Conservation (phyloP, 2,797 vertebrate genomes). For the Euthynnus affinis region DNA sequence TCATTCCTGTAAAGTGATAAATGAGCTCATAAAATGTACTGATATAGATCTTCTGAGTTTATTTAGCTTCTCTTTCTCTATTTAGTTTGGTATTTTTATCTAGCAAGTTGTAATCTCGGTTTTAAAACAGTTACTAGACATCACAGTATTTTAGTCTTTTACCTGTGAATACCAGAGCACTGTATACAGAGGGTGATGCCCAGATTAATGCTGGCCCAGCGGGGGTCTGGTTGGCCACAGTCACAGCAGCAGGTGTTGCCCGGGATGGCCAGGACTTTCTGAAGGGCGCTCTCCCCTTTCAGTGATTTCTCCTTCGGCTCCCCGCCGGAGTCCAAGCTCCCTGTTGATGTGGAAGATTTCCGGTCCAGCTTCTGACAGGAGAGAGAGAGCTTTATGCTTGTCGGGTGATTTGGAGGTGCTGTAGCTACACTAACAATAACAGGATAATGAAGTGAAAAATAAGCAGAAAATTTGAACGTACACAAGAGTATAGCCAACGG, state of each 20-base stretch:
- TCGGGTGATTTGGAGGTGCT: neutral
- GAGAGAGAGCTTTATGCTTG: neutral
- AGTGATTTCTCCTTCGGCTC: slow-evolving; percentile 92
- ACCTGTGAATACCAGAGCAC: slow-evolving; percentile 92
- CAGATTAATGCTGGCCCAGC: slow-evolving; percentile 99
- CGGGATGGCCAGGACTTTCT: slow-evolving; percentile 92
- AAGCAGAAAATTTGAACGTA: neutral
- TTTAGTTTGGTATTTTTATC: neutral
- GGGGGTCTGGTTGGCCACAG: slow-evolving; percentile 93
- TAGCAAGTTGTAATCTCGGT: no score
- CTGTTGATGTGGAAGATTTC: slow-evolving; percentile 93
- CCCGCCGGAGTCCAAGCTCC: slow-evolving; percentile 92
- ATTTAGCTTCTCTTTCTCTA: neutral
- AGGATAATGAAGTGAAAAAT: slow-evolving; percentile 1
- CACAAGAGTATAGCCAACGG: neutral
- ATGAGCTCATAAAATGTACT: slow-evolving; percentile 30
- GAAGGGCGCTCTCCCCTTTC: slow-evolving; percentile 95
- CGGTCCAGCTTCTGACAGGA: slow-evolving; percentile 91
- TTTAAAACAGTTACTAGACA: neutral
- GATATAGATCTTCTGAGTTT: neutral
- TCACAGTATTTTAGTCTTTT: neutral
- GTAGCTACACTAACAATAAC: neutral
- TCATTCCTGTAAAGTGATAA: neutral
- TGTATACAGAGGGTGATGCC: slow-evolving; percentile 92
- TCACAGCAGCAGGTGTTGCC: slow-evolving; percentile 95